Evolutionary conservation across 2,797 vertebrate genomes (phyloP), one percentile per base, ranked within the genome.

Genomic region (Mormyrops boulengeri): DNA sequence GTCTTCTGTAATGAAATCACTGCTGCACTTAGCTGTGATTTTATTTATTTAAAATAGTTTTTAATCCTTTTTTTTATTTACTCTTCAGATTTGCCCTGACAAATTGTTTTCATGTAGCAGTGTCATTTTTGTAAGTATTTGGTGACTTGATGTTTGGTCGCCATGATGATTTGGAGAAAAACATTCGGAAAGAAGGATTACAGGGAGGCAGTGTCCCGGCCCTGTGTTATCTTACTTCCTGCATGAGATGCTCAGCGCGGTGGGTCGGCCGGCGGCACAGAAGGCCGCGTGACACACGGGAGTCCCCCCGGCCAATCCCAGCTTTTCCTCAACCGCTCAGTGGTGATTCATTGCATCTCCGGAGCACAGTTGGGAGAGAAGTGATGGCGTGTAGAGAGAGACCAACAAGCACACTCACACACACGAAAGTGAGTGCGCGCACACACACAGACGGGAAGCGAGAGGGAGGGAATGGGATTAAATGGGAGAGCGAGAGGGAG

Each of bases 281-380:
- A 62, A 5, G 80, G 38, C n/a, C 50, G 38, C 14, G 55, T 90
- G 57, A 87, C 88, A 87, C 50, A 82, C 14, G n/a, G 88, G 44
- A 73, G 66, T 94, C 88, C 94, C 94, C 93, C 94, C 89, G 89
- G 44, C 57, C 0, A 0, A 17, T 90, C 1, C 17, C 90, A 92
- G 91, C 90, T 93, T 91, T 94, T 93, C 88, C 66, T 93, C 92
- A 92, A 92, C 91, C 91, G 84, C 89, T 84, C 91, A 62, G 90
- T 2, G 89, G 91, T 90, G 91, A 92, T 90, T 91, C 87, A 77
- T 90, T 53, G 62, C 47, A 12, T 38, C 22, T 50, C 69, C 50
- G 12, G 1, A 88, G 88, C 52, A 5, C 2, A 49, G 55, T 50
- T 88, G 50, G 6, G 26, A 41, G 14, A 80, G 53, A 47, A 47